phyloP scores from a whole-genome alignment of 2,113 vertebrate genomes.

The Embiotoca jacksoni region DNA sequence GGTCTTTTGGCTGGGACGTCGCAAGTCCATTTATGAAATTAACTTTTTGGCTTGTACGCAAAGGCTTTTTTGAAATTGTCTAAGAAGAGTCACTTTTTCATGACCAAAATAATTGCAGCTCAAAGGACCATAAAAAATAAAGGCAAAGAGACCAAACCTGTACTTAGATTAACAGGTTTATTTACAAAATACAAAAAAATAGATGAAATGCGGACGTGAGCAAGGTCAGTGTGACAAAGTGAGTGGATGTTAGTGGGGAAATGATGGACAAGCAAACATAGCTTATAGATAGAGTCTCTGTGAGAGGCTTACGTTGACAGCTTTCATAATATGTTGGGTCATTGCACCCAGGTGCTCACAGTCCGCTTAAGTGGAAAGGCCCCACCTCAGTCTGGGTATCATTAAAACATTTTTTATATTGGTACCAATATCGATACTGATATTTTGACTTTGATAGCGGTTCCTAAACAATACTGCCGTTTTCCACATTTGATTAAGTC shows the following conservation, averaged over 20 bases:
- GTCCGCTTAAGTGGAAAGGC: background rate
- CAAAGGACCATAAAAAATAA: background rate
- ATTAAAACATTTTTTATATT: too few species aligned
- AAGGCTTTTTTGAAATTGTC: background rate
- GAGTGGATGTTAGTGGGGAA: background rate
- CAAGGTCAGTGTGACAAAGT: background rate
- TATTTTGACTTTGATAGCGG: too few species aligned
- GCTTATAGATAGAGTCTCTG: background rate
- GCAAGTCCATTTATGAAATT: constrained; percentile 39
- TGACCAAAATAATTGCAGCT: constrained; percentile 14
- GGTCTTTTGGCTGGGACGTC: constrained; percentile 23
- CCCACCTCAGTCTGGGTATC: too few species aligned
- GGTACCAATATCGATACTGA: too few species aligned
- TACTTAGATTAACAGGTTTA: background rate
- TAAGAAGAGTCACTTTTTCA: background rate
- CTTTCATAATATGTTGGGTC: background rate
- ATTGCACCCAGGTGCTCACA: background rate
- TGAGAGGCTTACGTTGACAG: background rate
- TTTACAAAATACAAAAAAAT: background rate
- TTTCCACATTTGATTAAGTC: too few species aligned
- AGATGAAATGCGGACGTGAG: constrained; percentile 1
- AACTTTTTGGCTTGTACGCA: constrained; percentile 37
- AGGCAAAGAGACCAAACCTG: background rate
- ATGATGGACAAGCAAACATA: background rate
- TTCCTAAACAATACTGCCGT: too few species aligned